Evolutionary conservation across 1,140 invertebrate genomes (phyloP).

Genomic region (Stegodyphus dumicola): DNA sequence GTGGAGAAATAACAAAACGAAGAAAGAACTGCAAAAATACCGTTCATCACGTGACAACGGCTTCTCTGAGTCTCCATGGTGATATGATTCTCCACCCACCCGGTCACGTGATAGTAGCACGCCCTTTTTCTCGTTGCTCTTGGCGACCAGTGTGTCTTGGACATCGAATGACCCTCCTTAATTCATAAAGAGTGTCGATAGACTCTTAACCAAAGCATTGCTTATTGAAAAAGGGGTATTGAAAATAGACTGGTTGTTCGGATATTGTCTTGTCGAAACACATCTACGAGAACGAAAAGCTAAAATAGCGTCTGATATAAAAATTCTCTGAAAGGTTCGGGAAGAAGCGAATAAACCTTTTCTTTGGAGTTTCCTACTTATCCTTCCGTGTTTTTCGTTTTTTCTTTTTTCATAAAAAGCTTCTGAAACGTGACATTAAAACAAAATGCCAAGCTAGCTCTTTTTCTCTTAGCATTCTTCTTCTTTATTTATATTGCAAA

Average conservation of each 20-base stretch:
- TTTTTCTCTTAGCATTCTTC: too few species aligned
- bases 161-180: constrained; percentile 10
- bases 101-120: constrained; percentile 42
- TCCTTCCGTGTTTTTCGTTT: too few species aligned
- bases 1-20: neutral
- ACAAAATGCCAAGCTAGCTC: too few species aligned
- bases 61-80: constrained; percentile 49
- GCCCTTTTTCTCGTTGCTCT: constrained; percentile 49
- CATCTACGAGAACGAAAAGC: too few species aligned
- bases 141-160: constrained; percentile 51
- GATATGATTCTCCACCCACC: constrained; percentile 50
- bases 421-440: too few species aligned
- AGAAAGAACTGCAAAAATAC: constrained; percentile 12
- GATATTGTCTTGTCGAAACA: too few species aligned
- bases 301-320: too few species aligned
- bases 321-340: too few species aligned
- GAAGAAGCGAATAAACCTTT: too few species aligned
- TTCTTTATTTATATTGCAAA: too few species aligned
- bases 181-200: constrained; percentile 45
- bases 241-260: neutral
- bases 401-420: too few species aligned
- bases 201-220: constrained; percentile 6
- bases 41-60: constrained; percentile 44
- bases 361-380: too few species aligned
- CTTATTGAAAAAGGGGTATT: neutral